phyloP scores from a whole-genome alignment of 2,113 vertebrate species.

The Austrofundulus limnaeus region DNA sequence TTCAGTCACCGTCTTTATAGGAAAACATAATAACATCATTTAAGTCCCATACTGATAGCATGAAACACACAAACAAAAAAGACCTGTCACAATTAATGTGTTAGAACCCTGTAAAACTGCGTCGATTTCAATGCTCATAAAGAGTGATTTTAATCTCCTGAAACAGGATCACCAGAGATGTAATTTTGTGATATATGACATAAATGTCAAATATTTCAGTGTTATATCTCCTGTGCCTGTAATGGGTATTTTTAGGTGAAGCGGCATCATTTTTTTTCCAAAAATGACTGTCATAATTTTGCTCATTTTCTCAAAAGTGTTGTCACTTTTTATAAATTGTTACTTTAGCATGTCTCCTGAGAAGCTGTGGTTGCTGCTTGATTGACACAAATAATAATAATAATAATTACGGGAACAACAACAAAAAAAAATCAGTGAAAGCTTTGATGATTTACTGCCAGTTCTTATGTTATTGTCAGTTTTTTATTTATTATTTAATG shows the following conservation, averaged over 20 bases:
- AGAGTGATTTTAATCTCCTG: constrained; percentile 20
- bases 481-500: constrained; percentile 21
- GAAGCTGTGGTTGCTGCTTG: constrained; percentile 36
- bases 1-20: constrained; percentile 21
- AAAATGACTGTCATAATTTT: constrained; percentile 21
- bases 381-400: constrained; percentile 46
- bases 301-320: constrained; percentile 11
- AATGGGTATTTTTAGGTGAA: constrained; percentile 52
- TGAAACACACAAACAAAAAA: constrained; percentile 6
- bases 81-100: constrained; percentile 3
- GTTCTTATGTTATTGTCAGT: constrained; percentile 36
- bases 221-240: constrained; percentile 22
- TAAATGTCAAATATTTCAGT: constrained; percentile 32
- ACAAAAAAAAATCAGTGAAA: constrained; percentile 24
- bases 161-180: constrained; percentile 18
- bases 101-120: constrained; percentile 17
- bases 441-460: constrained; percentile 36
- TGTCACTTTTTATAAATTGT: constrained; percentile 49
- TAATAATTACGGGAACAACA: not conserved
- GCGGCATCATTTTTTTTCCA: constrained; percentile 3
- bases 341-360: constrained; percentile 20
- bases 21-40: constrained; percentile 31
- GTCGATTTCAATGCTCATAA: constrained; percentile 19
- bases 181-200: constrained; percentile 5
- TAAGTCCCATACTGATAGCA: constrained; percentile 23